phyloP scores from a whole-genome alignment of 2,888 invertebrate genomes.

The Caradrina kadenii region DNA sequence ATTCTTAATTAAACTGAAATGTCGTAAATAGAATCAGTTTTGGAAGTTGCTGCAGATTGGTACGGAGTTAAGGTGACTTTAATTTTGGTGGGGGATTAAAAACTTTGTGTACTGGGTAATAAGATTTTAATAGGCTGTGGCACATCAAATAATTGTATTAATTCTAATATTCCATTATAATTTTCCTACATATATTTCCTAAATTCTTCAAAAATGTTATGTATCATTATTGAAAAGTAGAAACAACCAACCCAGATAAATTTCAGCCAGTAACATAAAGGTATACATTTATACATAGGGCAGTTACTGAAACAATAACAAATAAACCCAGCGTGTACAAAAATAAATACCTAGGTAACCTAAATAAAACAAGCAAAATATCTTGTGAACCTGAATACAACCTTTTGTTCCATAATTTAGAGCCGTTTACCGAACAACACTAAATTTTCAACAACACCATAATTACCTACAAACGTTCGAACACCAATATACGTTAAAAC shows the following conservation, averaged over 20 bases:
- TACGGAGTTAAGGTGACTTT: constrained; percentile 20
- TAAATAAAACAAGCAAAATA: constrained; percentile 14
- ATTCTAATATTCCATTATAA: too few relatives aligned
- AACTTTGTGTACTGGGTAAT: background rate
- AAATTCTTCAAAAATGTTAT: too few relatives aligned
- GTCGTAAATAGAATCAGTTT: constrained; percentile 57
- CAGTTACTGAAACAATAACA: too few relatives aligned
- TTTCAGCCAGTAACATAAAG: background rate
- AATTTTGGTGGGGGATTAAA: constrained; percentile 1
- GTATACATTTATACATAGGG: too few relatives aligned
- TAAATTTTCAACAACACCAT: constrained; percentile 39
- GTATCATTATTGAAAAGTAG: too few relatives aligned
- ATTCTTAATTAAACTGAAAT: constrained; percentile 62
- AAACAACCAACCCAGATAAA: background rate
- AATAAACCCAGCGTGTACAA: background rate
- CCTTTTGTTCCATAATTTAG: constrained; percentile 24
- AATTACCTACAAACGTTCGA: constrained; percentile 34
- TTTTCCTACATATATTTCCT: too few relatives aligned
- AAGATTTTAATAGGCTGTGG: constrained; percentile 3
- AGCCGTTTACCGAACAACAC: constrained; percentile 12
- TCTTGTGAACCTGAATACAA: constrained; percentile 11
- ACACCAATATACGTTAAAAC: constrained; percentile 63
- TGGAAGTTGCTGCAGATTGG: constrained; percentile 42
- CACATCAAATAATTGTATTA: too few relatives aligned
- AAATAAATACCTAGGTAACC: background rate